These are phyloP conservation scores for Eristalinus sepulchralis DNA, from an alignment of 2,888 invertebrate species.

Conservation along the genomic window DNA sequence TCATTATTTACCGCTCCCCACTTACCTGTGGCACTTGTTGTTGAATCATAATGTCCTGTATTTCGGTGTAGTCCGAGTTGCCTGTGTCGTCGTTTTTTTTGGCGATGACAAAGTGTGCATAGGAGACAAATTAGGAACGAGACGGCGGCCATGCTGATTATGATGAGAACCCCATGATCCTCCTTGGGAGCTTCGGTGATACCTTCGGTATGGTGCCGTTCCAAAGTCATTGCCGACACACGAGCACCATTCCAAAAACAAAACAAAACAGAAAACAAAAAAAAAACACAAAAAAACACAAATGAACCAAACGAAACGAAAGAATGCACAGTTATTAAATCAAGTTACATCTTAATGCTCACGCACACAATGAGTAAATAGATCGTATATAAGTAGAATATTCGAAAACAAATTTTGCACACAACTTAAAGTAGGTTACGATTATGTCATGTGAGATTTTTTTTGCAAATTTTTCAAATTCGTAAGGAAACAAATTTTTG, in stretches of 20 bases:
- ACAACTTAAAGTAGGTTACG: constrained; percentile 55
- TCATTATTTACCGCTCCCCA: background rate
- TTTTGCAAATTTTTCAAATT: constrained; percentile 33
- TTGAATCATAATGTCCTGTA: constrained; percentile 80
- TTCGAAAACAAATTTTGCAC: constrained; percentile 49
- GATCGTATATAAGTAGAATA: constrained; percentile 22
- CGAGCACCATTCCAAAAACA: constrained; percentile 43
- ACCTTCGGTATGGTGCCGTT: constrained; percentile 75
- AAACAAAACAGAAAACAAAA: constrained; percentile 28
- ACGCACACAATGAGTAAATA: constrained; percentile 40
- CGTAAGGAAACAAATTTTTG: constrained; percentile 38
- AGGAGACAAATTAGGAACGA: constrained; percentile 82
- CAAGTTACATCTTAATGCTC: background rate
- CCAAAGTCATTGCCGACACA: constrained; percentile 9
- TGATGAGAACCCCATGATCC: constrained; percentile 82
- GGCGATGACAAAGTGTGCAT: constrained; percentile 82
- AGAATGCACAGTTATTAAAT: constrained; percentile 44
- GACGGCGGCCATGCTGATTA: constrained; percentile 81
- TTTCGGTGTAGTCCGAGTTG: constrained; percentile 81
- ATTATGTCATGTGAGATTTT: constrained; percentile 56
- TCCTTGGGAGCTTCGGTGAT: constrained; percentile 81
- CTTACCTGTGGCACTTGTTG: constrained; percentile 81
- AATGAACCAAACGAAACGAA: constrained; percentile 24
- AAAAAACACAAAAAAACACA: constrained; percentile 3
- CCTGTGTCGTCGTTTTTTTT: constrained; percentile 81